phyloP scores from a whole-genome alignment of 2,888 invertebrate genomes.

The Resseliella maxima region DNA sequence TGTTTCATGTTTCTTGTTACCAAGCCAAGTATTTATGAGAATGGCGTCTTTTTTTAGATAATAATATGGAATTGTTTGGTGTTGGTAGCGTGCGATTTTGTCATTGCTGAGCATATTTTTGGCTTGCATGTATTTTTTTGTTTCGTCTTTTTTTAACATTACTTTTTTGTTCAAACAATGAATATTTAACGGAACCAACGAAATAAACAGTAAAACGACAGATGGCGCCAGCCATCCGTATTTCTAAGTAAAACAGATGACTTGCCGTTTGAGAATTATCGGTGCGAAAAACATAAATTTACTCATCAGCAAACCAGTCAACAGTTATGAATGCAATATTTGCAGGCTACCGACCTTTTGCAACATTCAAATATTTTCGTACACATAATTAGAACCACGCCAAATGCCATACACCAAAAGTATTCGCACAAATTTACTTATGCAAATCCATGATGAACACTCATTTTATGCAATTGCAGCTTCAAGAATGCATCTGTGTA shows the following conservation, averaged over 20 bases:
- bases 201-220: neutral
- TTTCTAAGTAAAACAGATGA: neutral
- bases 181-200: neutral
- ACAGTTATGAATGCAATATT: neutral
- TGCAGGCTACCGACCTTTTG: neutral
- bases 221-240: neutral
- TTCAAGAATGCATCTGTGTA: no score
- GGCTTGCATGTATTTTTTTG: neutral
- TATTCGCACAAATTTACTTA: neutral
- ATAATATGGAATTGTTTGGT: neutral
- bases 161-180: neutral
- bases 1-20: neutral
- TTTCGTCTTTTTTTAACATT: neutral
- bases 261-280: neutral
- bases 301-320: no score
- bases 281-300: neutral
- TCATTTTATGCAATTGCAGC: no score
- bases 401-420: no score
- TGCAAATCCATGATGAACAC: no score
- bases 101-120: neutral
- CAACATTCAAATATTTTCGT: neutral
- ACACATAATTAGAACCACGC: no score
- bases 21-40: neutral
- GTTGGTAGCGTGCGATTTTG: neutral
- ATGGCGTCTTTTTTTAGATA: neutral